Evolutionary conservation across 2,113 vertebrate species (phyloP), one percentile per base, ranked within the genome.

Genomic region (Haemorhous mexicanus): DNA sequence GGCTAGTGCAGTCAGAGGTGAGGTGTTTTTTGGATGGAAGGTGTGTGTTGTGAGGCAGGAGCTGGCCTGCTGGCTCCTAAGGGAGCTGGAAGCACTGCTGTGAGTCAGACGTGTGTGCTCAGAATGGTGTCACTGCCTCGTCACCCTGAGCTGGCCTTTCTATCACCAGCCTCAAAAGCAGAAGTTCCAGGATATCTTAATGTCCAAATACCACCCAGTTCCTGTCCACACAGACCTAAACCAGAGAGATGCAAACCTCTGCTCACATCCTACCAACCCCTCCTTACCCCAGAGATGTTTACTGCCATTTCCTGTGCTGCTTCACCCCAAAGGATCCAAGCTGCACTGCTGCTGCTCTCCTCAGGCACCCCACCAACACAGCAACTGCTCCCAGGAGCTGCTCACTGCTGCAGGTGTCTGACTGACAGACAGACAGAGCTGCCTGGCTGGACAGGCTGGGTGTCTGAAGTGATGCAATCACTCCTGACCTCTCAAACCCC

Each of bases 351-450:
- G 44, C 46, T 3, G 8, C 4, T n/a, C 63, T n/a, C 8, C 72
- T 35, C 67, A 20, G 12, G 26, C 33, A 5, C 2, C 52, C 24
- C 10, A 18, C 2, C 62, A 73, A 5, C 0, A 1, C 49, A 30
- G 55, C 66, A 44, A 1, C n/a, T 9, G 14, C 7, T 33, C 56
- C 13, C 47, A 27, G 10, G 0, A 26, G 27, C 19, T 9, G 13
- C 2, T 67, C 39, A 5, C 41, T 52, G 62, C 64, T 32, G 1
- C 1, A 16, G 0, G 6, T 49, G 62, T 16, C 9, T 62, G 30
- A 82, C 74, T 67, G 12, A 37, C 32, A 74, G 32, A 63, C 55
- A 77, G 32, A 68, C 55, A 37, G 26, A 90, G 70, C 70, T 50
- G 28, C 30, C 11, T 21, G 41, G 79, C 50, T 35, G 63, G 27